Base-by-base conservation (phyloP, 2,797 vertebrate genomes). In the Tamandua tetradactyla region DNA sequence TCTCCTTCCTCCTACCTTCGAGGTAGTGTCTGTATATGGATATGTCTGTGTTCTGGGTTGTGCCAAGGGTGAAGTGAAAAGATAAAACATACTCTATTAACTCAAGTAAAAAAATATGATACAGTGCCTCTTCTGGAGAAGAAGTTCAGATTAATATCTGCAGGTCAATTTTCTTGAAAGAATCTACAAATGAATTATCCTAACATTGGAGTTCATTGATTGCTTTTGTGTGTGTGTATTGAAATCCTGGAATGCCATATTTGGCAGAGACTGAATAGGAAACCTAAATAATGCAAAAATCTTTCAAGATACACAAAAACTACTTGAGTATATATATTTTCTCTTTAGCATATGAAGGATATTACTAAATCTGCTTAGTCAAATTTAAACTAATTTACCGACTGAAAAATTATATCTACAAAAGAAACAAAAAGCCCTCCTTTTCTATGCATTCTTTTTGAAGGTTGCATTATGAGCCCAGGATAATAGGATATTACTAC, bases 161-260 rank as follows among this genome's bases (percentile, higher is more conserved):
- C 13, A 52, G 6, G 30, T 86, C 40, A 40, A 76, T 74, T 94
- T 64, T 82, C 52, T 81, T 83, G 59, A 59, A 30, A 86, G 52
- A 91, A 83, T 44, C 14, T 76, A 47, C 20, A 76, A 85, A 82
- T 57, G 93, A 93, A 89, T 91, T 61, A 79, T 4, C 22, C 5
- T 42, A 87, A 44, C 35, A 37, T 2, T n/a, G 12, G n/a, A 71
- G 12, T 32, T 86, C 75, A 75, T 10, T 30, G 42, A 80, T 55
- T 71, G 12, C 22, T 14, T 18, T 40, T 22, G 52, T 76, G 47
- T 2, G 4, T 7, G 32, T 57, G 37, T 22, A 35, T 88, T 76
- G 47, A 37, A 79, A 69, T 57, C 35, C 35, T 69, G 82, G 25
- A 69, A 47, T 17, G 27, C 44, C 59, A 15, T 37, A 71, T 68